Evolutionary conservation across 2,888 invertebrate species (phyloP).

Genomic region (Ornithoptera priamus): DNA sequence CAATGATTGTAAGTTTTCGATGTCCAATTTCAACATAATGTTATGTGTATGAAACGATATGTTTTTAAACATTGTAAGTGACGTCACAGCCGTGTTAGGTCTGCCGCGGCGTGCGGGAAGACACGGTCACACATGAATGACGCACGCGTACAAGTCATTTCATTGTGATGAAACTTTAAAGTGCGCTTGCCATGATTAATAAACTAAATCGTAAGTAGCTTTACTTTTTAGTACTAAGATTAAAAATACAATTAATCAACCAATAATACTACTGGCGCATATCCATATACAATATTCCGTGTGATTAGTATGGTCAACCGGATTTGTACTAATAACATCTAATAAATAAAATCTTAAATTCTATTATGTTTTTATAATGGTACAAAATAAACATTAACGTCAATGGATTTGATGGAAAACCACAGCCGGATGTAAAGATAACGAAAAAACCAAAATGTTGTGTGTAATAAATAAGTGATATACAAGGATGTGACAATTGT

Average conservation of each 20-base stretch:
- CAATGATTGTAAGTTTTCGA: neutral
- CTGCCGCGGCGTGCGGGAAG: slow-evolving; percentile 31
- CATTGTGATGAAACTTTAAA: slow-evolving; percentile 36
- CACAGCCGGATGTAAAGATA: slow-evolving; percentile 10
- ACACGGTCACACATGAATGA: slow-evolving; percentile 33
- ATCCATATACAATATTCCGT: neutral
- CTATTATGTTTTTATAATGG: too few relatives aligned
- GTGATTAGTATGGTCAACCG: too few relatives aligned
- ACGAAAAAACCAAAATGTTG: slow-evolving; percentile 5
- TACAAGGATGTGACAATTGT: slow-evolving; percentile 5
- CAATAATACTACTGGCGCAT: neutral
- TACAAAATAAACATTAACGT: neutral
- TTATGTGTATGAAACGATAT: slow-evolving; percentile 5
- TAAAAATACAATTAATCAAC: neutral
- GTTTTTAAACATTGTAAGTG: slow-evolving; percentile 31
- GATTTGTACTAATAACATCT: too few relatives aligned
- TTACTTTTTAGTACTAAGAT: neutral
- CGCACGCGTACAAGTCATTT: slow-evolving; percentile 29
- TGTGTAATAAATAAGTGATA: slow-evolving; percentile 2
- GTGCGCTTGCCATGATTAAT: slow-evolving; percentile 17
- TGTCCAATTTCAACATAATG: slow-evolving; percentile 8
- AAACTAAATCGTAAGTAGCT: too few relatives aligned
- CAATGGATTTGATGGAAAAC: neutral
- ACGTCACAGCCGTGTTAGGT: slow-evolving; percentile 31
- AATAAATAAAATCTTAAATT: too few relatives aligned